Evolutionary conservation across 2,113 vertebrate species (phyloP), one percentile per base, ranked within the genome.

Genomic region (Tonatia bakeri): DNA sequence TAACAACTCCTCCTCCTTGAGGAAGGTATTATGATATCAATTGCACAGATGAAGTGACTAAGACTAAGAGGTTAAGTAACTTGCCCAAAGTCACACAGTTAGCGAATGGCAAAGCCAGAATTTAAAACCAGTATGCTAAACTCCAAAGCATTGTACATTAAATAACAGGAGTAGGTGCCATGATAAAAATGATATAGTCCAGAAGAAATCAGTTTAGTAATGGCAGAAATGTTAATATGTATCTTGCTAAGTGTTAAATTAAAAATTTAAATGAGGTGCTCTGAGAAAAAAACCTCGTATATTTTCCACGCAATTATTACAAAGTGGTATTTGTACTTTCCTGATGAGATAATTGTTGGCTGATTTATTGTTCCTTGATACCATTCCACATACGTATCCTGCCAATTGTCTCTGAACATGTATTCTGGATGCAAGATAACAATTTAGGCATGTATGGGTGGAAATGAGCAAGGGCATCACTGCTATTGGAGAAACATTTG

Each of bases 51-150:
- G n/a, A 45, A 47, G 50, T 77, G 92, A 64, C 8, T 96, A 52
- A 69, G 15, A 7, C 50, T 70, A 17, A 88, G 43, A 92, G 52
- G 43, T 72, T 92, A 72, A 83, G n/a, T 40, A 80, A 93, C 59
- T 95, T 87, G 40, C 11, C n/a, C 43, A 76, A 89, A 94, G 28
- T 76, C 61, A 96, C 70, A 82, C 10, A 76, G 64, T 72, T 77
- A 83, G 47, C n/a, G 69, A 69, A 54, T 28, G 24, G 14, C 47
- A 90, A 81, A 81, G 50, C 36, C 50, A 76, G 17, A 67, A 86
- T 75, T 93, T 75, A 54, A 90, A 88, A 88, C 9, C 12, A 72
- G 31, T 85, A 31, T 56, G 17, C 52, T 89, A 56, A 91, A 64
- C 31, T 64, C 36, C n/a, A 54, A 94, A 88, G 61, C 26, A 56